A percentile compares a stretch with the other conserved stretches of the same genome.
These are phyloP conservation scores for Sinhomidia bicolor DNA, from an alignment of 2,888 invertebrate species.

Conservation along the genomic window DNA sequence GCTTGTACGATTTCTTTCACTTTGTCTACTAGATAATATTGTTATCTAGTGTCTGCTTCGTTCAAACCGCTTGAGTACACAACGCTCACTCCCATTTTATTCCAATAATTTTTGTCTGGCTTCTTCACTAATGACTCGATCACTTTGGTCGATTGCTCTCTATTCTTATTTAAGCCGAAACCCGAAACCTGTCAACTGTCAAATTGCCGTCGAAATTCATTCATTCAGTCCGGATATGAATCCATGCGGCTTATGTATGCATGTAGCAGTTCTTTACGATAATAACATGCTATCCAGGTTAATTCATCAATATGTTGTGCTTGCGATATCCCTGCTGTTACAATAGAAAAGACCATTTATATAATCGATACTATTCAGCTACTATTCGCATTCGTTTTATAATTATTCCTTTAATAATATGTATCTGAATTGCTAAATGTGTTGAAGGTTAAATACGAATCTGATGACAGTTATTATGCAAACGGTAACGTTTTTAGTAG, in stretches of 20 bases:
- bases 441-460: no score
- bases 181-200: slow-evolving; percentile 72
- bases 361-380: not conserved
- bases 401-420: no score
- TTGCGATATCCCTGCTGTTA: not conserved
- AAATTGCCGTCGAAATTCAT: slow-evolving; percentile 54
- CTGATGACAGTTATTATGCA: no score
- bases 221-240: slow-evolving; percentile 18
- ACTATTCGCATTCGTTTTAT: no score
- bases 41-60: slow-evolving; percentile 30
- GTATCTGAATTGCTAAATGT: no score
- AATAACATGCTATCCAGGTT: not conserved
- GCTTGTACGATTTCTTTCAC: slow-evolving; percentile 53
- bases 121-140: slow-evolving; percentile 76
- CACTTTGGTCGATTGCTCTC: slow-evolving; percentile 78
- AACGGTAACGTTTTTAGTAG: no score
- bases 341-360: no score
- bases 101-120: slow-evolving; percentile 59
- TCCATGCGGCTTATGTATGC: not conserved
- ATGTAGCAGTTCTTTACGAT: not conserved
- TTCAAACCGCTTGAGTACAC: slow-evolving; percentile 57
- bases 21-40: slow-evolving; percentile 27
- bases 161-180: slow-evolving; percentile 70
- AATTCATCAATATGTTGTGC: not conserved
- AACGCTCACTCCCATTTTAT: slow-evolving; percentile 41